These are phyloP conservation scores for Neocloeon triangulifer DNA, from an alignment of 1,140 invertebrate genomes.

Conservation along the genomic window DNA sequence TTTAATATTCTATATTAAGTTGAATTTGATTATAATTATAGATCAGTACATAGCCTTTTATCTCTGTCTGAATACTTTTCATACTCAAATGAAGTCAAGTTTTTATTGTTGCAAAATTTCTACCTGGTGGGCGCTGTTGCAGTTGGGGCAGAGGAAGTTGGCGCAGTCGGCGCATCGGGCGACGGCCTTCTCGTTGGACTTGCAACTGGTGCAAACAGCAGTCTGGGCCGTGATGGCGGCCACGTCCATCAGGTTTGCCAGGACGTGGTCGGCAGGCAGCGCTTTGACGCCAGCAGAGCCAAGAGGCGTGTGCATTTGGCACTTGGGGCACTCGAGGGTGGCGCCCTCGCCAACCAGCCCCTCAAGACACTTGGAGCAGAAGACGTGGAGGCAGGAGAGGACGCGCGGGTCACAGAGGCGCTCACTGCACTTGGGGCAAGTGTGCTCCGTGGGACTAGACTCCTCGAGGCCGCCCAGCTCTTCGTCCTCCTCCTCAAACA, in stretches of 20 bases:
- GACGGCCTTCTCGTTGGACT: slow-evolving; percentile 70
- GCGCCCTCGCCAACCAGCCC: slow-evolving; percentile 48
- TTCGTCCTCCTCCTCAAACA: no score
- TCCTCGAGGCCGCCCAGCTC: no score
- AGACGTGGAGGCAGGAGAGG: slow-evolving; percentile 77
- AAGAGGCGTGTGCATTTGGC: slow-evolving; percentile 25
- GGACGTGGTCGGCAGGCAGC: slow-evolving; percentile 59
- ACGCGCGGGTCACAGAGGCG: slow-evolving; percentile 58
- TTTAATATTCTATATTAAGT: no score
- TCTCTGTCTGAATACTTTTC: no score
- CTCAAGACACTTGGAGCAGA: slow-evolving; percentile 71
- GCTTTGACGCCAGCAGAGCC: slow-evolving; percentile 43
- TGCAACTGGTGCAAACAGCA: slow-evolving; percentile 68
- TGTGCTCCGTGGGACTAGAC: no score
- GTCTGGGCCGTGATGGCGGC: slow-evolving; percentile 49
- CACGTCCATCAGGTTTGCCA: slow-evolving; percentile 66
- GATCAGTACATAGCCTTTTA: no score
- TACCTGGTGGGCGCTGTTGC: slow-evolving; percentile 71
- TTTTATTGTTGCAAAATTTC: neutral
- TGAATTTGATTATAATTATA: no score
- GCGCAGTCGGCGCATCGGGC: slow-evolving; percentile 82
- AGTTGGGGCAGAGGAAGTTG: slow-evolving; percentile 78
- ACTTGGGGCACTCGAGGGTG: slow-evolving; percentile 22
- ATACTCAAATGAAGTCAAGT: neutral
- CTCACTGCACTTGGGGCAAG: no score